Evolutionary conservation across 92 coral and sea anemone genomes (phyloP).

Genomic region (Actinostola sp.): DNA sequence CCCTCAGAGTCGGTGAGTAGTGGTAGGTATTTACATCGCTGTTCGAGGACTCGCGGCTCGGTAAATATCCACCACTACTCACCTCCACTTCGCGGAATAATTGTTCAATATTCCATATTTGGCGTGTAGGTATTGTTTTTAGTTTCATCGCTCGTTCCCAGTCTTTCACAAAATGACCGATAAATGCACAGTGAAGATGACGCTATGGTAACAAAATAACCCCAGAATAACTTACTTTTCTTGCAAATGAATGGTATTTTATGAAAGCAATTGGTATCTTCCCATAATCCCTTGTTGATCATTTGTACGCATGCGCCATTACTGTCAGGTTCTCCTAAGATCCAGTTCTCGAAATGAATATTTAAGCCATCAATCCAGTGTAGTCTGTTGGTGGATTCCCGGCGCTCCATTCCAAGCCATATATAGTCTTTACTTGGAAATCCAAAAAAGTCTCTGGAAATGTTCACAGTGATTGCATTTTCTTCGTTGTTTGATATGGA

Average conservation of each 20-base stretch:
- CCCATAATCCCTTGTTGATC: slow-evolving; percentile 81
- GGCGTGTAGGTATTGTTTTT: no score
- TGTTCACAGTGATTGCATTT: slow-evolving; percentile 48
- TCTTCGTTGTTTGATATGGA: slow-evolving; percentile 68
- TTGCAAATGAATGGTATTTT: slow-evolving; percentile 79
- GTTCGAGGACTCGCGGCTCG: no score
- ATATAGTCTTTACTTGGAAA: slow-evolving; percentile 35
- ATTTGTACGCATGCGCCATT: slow-evolving; percentile 96
- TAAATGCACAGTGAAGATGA: no score
- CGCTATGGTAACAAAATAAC: background rate
- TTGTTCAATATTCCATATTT: no score
- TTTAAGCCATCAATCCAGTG: slow-evolving; percentile 72
- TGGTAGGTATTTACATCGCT: no score
- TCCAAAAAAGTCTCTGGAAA: slow-evolving; percentile 38
- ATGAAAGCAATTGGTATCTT: slow-evolving; percentile 76
- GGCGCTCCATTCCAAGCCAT: slow-evolving; percentile 77
- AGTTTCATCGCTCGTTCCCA: no score
- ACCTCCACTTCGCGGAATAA: no score
- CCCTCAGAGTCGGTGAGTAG: no score
- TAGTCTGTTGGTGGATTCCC: slow-evolving; percentile 43
- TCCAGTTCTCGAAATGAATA: slow-evolving; percentile 72
- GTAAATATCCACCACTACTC: no score
- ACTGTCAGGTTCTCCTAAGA: slow-evolving; percentile 79
- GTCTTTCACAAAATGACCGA: no score
- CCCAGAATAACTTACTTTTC: slow-evolving; percentile 59